Evolutionary conservation across 2,797 vertebrate genomes (phyloP).

Genomic region (Coregonus suidteri): DNA sequence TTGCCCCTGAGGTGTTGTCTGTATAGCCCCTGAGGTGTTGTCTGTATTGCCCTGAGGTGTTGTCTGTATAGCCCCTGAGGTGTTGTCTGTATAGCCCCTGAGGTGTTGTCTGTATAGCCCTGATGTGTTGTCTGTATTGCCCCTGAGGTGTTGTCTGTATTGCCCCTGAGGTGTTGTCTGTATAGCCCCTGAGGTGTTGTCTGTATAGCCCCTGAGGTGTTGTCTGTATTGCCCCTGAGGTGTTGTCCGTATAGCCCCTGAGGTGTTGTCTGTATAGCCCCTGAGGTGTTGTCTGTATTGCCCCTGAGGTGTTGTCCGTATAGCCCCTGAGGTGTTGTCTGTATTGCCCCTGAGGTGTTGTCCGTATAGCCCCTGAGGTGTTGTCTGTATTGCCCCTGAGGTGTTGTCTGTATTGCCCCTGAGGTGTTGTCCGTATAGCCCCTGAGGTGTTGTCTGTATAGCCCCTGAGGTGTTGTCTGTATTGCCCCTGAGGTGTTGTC

Average conservation of each 20-base stretch:
- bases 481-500: constrained; percentile 63
- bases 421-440: constrained; percentile 64
- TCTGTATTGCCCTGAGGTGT: constrained; percentile 61
- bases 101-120: too few species aligned
- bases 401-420: constrained; percentile 64
- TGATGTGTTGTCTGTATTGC: constrained; percentile 49
- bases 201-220: constrained; percentile 47
- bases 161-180: constrained; percentile 27
- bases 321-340: constrained; percentile 61
- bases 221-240: constrained; percentile 57
- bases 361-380: constrained; percentile 62
- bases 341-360: constrained; percentile 60
- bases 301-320: constrained; percentile 62
- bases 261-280: too few species aligned
- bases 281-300: too few species aligned
- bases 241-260: constrained; percentile 62
- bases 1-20: constrained; percentile 36
- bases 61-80: constrained; percentile 65
- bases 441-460: constrained; percentile 63
- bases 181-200: constrained; percentile 63
- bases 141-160: constrained; percentile 8
- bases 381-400: constrained; percentile 62
- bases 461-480: constrained; percentile 39
- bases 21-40: too few species aligned
- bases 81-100: too few species aligned